Percentiles rank a stretch among this genome's conserved stretches.
Evolutionary conservation across 2,888 invertebrate genomes (phyloP).

Genomic region (Drosophila putrida): DNA sequence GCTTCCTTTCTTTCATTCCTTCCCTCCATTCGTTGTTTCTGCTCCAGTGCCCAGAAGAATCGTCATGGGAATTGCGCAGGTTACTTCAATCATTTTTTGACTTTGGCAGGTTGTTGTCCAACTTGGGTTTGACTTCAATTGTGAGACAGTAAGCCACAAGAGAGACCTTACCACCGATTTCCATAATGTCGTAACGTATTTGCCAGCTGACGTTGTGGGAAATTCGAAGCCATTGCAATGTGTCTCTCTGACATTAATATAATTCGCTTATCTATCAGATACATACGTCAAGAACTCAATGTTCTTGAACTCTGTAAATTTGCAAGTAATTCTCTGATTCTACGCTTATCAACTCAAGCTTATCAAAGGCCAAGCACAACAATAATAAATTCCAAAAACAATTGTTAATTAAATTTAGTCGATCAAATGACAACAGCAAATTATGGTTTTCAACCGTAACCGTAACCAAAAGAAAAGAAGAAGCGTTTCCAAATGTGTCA

Average conservation of each 20-base stretch:
- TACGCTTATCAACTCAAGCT: slow-evolving; percentile 39
- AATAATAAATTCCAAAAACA: neutral
- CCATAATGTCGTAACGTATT: slow-evolving; percentile 66
- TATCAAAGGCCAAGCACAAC: slow-evolving; percentile 20
- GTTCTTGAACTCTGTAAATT: slow-evolving; percentile 22
- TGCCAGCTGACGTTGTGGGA: slow-evolving; percentile 70
- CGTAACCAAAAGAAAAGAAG: no score
- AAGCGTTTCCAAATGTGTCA: slow-evolving; percentile 57
- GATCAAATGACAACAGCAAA: slow-evolving; percentile 37
- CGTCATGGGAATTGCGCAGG: slow-evolving; percentile 70
- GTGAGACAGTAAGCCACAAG: slow-evolving; percentile 58
- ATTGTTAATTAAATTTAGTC: slow-evolving; percentile 41
- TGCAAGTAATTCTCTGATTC: slow-evolving; percentile 19
- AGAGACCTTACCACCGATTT: slow-evolving; percentile 59
- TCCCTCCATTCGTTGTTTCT: slow-evolving; percentile 1
- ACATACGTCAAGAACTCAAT: slow-evolving; percentile 39
- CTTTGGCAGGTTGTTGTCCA: slow-evolving; percentile 18
- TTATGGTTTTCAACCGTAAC: slow-evolving; percentile 33
- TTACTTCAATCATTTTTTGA: slow-evolving; percentile 24
- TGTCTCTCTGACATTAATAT: neutral
- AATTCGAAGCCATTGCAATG: slow-evolving; percentile 48
- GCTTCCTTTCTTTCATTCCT: neutral
- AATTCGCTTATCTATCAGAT: slow-evolving; percentile 29
- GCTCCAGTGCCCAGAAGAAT: slow-evolving; percentile 28
- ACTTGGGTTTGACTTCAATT: slow-evolving; percentile 10